A percentile compares a stretch with the other conserved stretches of the same genome.
phyloP scores from a whole-genome alignment of 2,113 vertebrate species.

The Cryptoleucopteryx plumbea region DNA sequence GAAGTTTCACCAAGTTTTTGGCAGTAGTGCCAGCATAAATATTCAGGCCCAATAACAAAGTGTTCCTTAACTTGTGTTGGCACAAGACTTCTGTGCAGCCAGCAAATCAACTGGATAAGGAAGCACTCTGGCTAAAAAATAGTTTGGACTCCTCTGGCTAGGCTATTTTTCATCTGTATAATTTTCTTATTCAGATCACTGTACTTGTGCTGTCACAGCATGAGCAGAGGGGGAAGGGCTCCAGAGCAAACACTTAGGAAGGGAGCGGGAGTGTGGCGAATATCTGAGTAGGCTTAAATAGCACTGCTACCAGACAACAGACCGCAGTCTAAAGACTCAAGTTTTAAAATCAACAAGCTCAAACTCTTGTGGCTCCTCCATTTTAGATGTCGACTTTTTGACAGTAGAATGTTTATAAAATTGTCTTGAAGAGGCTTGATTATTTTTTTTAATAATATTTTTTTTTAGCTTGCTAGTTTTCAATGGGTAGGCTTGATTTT shows the following conservation, averaged over 20 bases:
- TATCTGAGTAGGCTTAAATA: slow-evolving; percentile 27
- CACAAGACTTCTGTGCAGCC: neutral
- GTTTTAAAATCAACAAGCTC: neutral
- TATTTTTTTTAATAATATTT: neutral
- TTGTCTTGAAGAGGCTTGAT: neutral
- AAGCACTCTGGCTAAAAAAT: neutral
- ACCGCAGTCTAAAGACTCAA: neutral
- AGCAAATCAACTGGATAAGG: slow-evolving; percentile 10
- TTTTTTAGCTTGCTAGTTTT: neutral
- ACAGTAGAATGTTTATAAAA: neutral
- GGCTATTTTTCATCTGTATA: slow-evolving; percentile 22
- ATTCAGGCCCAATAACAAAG: neutral
- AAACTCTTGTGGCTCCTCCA: neutral
- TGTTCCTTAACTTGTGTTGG: slow-evolving; percentile 3
- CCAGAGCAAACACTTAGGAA: neutral
- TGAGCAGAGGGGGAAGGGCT: neutral
- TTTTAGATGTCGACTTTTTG: neutral
- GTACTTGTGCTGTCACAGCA: slow-evolving; percentile 13
- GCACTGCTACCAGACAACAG: neutral
- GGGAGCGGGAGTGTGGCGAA: neutral
- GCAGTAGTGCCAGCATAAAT: slow-evolving; percentile 2
- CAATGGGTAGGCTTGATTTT: neutral
- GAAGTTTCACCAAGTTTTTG: slow-evolving; percentile 20
- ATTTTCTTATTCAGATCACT: slow-evolving; percentile 20
- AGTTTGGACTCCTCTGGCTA: neutral